Conservation (phyloP, 92 coral and sea anemone species). For the Phenganax stokvisi region DNA sequence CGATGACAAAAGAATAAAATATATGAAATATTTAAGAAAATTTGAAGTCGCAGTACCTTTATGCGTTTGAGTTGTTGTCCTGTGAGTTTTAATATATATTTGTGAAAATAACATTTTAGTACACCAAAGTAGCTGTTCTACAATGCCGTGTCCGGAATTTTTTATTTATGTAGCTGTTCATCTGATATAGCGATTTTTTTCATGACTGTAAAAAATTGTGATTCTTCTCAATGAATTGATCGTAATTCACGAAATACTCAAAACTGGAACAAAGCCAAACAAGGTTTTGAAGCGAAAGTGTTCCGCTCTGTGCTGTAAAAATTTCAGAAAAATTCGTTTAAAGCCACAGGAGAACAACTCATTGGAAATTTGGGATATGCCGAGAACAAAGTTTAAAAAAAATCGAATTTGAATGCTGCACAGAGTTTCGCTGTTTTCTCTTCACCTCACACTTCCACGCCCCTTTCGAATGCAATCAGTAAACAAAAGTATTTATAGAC, state of each 20-base stretch:
- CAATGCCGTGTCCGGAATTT: not conserved
- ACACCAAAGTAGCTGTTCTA: not conserved
- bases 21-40: not conserved
- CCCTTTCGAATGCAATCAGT: not conserved
- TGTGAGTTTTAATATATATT: not conserved
- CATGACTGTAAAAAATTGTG: not conserved
- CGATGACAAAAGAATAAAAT: not conserved
- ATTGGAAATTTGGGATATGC: not conserved
- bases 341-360: not conserved
- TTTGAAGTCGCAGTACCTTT: conserved; percentile 4
- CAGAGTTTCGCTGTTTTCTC: not conserved
- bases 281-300: not conserved
- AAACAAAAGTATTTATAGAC: not conserved
- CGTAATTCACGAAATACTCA: not conserved
- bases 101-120: not conserved
- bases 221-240: not conserved
- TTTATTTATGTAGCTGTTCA: not conserved
- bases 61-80: conserved; percentile 9
- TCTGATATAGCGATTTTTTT: not conserved
- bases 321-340: not conserved
- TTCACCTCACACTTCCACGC: not conserved
- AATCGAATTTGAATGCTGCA: not conserved
- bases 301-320: too few species aligned
- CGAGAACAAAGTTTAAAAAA: not conserved
- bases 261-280: not conserved